Evolutionary conservation across 2,113 vertebrate genomes (phyloP).

Genomic region (Pteronura brasiliensis): DNA sequence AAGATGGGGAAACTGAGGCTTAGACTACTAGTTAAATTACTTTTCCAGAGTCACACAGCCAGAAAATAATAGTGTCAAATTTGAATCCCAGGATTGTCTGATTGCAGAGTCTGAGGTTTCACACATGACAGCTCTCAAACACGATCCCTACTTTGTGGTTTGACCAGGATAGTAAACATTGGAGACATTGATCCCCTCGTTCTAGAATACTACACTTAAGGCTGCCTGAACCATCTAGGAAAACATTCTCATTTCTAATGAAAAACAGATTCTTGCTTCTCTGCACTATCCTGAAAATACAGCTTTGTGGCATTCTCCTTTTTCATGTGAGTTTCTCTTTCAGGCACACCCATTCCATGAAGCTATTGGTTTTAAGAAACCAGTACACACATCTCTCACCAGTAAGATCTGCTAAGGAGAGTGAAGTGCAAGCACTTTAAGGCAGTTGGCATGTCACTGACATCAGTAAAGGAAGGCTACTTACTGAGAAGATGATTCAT

Average conservation of each 20-base stretch:
- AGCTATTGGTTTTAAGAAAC: slow-evolving; percentile 46
- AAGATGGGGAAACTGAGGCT: slow-evolving; percentile 5
- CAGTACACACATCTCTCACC: background rate
- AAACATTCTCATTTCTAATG: slow-evolving; percentile 57
- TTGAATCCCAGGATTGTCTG: slow-evolving; percentile 39
- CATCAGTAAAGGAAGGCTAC: background rate
- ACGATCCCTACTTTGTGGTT: slow-evolving; percentile 33
- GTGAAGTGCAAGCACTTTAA: background rate
- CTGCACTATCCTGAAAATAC: slow-evolving; percentile 22
- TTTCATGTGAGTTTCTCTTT: slow-evolving; percentile 45
- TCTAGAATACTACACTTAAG: slow-evolving; percentile 14
- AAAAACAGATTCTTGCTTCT: slow-evolving; percentile 59
- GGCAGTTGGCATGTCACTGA: background rate
- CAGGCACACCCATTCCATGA: background rate
- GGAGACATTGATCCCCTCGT: background rate
- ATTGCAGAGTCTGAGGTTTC: slow-evolving; percentile 50
- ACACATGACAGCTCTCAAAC: slow-evolving; percentile 5
- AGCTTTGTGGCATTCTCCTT: slow-evolving; percentile 23
- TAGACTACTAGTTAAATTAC: background rate
- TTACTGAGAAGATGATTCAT: background rate
- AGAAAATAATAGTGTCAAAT: background rate
- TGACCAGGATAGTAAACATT: slow-evolving; percentile 12
- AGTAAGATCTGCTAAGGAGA: background rate
- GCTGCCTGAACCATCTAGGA: slow-evolving; percentile 60
- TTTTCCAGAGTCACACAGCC: background rate